Conservation (phyloP, 2,113 vertebrate species). For the Variabilichromis moorii region DNA sequence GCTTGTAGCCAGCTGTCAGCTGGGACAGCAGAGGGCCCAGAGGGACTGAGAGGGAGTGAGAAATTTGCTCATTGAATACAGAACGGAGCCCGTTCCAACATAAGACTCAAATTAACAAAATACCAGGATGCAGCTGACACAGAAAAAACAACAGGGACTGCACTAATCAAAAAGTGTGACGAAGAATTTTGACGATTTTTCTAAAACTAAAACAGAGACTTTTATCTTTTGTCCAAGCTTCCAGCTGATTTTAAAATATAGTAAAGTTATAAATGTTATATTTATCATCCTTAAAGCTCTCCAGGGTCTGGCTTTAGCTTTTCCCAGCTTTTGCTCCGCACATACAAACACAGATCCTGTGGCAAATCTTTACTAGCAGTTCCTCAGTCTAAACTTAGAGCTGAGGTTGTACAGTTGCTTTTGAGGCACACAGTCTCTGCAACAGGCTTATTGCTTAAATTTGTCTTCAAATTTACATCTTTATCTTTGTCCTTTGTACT, state of each 20-base stretch:
- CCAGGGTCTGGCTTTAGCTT: not conserved
- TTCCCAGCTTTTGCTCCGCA: not conserved
- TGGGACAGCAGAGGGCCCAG: conserved; percentile 44
- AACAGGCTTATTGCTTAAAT: not conserved
- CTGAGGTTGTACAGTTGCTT: not conserved
- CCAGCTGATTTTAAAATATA: not conserved
- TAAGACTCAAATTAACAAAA: not conserved
- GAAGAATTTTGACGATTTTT: rapidly evolving
- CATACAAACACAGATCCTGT: not conserved
- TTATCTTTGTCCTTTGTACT: rapidly evolving
- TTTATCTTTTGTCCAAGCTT: not conserved
- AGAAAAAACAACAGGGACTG: not conserved
- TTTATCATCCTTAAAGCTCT: not conserved
- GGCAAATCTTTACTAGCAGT: not conserved
- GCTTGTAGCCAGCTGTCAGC: conserved; percentile 68
- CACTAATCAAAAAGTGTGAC: not conserved
- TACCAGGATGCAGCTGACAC: not conserved
- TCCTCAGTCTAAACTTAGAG: not conserved
- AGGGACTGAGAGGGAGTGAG: not conserved
- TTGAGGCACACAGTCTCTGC: not conserved
- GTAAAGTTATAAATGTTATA: not conserved
- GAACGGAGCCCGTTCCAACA: not conserved
- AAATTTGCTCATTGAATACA: not conserved
- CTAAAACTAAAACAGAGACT: not conserved
- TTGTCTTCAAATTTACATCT: not conserved